Evolutionary conservation across 2,113 vertebrate species (phyloP).

Genomic region (Spea multiplicata): DNA sequence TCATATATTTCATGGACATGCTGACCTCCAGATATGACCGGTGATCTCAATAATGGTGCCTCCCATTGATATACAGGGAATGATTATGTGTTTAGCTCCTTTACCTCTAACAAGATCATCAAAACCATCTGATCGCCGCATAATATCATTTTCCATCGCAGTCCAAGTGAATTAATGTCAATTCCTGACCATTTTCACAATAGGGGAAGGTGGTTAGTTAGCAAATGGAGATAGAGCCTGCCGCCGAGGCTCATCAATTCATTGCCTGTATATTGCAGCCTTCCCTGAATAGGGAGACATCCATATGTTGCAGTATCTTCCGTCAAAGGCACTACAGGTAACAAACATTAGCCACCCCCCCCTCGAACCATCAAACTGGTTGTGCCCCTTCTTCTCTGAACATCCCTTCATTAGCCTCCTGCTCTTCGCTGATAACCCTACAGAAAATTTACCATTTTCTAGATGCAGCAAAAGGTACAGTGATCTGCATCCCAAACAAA

Average conservation of each 20-base stretch:
- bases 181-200: background rate
- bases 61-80: background rate
- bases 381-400: constrained; percentile 18
- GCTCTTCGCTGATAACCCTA: constrained; percentile 23
- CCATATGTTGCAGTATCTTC: background rate
- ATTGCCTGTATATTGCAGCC: background rate
- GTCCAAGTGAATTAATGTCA: background rate
- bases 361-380: background rate
- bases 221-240: background rate
- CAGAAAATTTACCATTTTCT: constrained; percentile 3
- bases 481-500: constrained; percentile 31
- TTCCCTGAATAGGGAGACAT: background rate
- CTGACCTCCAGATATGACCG: too few relatives aligned
- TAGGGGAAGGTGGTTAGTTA: constrained; percentile 10
- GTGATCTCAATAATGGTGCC: background rate
- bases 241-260: background rate
- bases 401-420: constrained; percentile 38
- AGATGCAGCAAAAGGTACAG: constrained; percentile 39
- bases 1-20: too few relatives aligned
- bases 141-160: background rate
- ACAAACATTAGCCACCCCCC: background rate
- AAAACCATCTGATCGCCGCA: background rate
- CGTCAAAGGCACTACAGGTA: background rate
- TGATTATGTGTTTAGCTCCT: background rate
- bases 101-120: background rate